phyloP scores from a whole-genome alignment of 92 coral and sea anemone species.

The Palythoa grandiflora region DNA sequence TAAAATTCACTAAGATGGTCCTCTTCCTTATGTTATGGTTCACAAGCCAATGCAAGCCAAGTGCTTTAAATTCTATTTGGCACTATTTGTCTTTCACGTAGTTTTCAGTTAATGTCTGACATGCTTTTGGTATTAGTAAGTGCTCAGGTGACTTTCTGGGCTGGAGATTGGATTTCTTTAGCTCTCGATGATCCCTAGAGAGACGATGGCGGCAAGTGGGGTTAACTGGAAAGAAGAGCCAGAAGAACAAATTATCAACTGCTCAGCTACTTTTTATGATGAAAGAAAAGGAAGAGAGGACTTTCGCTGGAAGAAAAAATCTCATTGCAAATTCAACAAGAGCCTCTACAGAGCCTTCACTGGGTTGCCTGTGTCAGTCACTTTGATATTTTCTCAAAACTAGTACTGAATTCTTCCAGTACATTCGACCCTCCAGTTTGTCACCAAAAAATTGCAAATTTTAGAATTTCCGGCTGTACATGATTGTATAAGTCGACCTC shows the following conservation, averaged over 20 bases:
- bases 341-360: no score
- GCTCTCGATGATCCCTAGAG: background rate
- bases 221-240: background rate
- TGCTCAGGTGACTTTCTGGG: background rate
- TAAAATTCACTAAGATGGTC: background rate
- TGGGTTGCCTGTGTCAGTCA: no score
- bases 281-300: constrained; percentile 66
- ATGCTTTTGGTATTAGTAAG: background rate
- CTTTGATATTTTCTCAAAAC: no score
- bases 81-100: background rate
- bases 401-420: no score
- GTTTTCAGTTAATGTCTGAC: background rate
- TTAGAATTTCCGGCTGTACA: no score
- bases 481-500: no score
- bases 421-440: no score
- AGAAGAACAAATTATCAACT: constrained; percentile 49
- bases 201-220: background rate
- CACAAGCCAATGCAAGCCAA: background rate
- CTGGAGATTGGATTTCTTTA: background rate
- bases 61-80: background rate
- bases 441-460: no score
- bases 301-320: constrained; percentile 58
- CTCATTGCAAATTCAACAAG: constrained; percentile 40
- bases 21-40: background rate
- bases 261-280: constrained; percentile 54